phyloP scores from a whole-genome alignment of 2,888 invertebrate species.

The Pterostichus niger region DNA sequence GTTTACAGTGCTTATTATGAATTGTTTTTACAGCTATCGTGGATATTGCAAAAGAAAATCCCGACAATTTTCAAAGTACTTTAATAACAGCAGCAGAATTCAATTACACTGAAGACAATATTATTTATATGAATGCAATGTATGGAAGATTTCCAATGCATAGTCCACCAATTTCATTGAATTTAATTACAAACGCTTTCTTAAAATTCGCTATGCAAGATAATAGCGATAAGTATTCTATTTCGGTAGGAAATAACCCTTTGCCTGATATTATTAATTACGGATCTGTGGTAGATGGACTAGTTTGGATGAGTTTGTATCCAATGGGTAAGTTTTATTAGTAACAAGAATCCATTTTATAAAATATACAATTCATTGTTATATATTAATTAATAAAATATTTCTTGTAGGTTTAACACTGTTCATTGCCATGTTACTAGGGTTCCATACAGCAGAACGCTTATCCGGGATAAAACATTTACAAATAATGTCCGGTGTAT shows the following conservation, averaged over 20 bases:
- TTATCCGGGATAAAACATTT: constrained; percentile 81
- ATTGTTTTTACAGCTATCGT: constrained; percentile 72
- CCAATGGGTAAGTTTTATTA: constrained; percentile 74
- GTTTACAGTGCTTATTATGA: background rate
- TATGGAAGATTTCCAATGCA: constrained; percentile 79
- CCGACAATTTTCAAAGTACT: constrained; percentile 25
- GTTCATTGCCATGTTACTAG: constrained; percentile 76
- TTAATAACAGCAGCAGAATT: constrained; percentile 78
- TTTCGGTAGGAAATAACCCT: constrained; percentile 74
- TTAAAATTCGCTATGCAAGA: constrained; percentile 73
- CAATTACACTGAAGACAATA: constrained; percentile 69
- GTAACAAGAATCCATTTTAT: no score
- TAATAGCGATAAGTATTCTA: constrained; percentile 72
- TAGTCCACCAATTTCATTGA: constrained; percentile 78
- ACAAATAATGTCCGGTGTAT: constrained; percentile 84
- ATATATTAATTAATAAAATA: background rate
- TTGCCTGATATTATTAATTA: constrained; percentile 69
- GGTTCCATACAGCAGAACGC: constrained; percentile 11
- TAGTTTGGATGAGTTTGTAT: constrained; percentile 74
- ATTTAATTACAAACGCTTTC: constrained; percentile 78
- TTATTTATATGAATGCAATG: constrained; percentile 72
- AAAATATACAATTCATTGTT: background rate
- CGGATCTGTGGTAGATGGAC: constrained; percentile 19
- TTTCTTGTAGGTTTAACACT: constrained; percentile 74
- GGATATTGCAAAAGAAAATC: constrained; percentile 1